Conservation (phyloP, 2,888 invertebrate genomes). For the Caenorhabditis doughertyi region DNA sequence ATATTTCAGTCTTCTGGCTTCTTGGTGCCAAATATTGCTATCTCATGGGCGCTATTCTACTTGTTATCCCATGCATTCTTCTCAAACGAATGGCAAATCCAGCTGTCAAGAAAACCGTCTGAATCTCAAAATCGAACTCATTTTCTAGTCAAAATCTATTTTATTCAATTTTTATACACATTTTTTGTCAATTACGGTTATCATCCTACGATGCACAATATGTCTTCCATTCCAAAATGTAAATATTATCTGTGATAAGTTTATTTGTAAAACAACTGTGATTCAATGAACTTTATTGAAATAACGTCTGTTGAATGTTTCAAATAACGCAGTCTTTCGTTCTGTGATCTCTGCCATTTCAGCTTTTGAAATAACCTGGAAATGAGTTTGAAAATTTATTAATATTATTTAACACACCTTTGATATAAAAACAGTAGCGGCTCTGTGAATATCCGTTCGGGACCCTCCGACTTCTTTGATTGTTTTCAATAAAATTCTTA, state of each 20-base stretch:
- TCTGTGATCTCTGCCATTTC: conserved; percentile 67
- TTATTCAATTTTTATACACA: conserved; percentile 8
- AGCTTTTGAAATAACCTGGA: conserved; percentile 56
- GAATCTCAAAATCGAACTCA: conserved; percentile 6
- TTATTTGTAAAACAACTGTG: neutral
- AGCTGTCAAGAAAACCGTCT: conserved; percentile 43
- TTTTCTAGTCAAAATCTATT: conserved; percentile 9
- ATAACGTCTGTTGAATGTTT: conserved; percentile 59
- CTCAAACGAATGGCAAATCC: conserved; percentile 69
- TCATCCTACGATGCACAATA: conserved; percentile 42
- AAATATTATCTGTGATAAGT: conserved; percentile 15
- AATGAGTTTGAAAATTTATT: neutral
- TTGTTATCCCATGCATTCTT: conserved; percentile 87
- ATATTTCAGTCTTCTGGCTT: conserved; percentile 91
- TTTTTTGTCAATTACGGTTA: conserved; percentile 40
- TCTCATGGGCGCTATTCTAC: conserved; percentile 88
- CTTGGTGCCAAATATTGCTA: conserved; percentile 91
- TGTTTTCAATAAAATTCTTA: conserved; percentile 63
- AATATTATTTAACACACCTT: conserved; percentile 22
- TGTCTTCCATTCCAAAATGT: conserved; percentile 44
- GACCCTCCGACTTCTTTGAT: conserved; percentile 63
- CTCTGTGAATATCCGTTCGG: conserved; percentile 55
- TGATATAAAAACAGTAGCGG: conserved; percentile 61
- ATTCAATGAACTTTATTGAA: conserved; percentile 41
- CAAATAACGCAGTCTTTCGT: conserved; percentile 55